Evolutionary conservation across 2,797 vertebrate genomes (phyloP).

Genomic region (Fistularia tabacaria): DNA sequence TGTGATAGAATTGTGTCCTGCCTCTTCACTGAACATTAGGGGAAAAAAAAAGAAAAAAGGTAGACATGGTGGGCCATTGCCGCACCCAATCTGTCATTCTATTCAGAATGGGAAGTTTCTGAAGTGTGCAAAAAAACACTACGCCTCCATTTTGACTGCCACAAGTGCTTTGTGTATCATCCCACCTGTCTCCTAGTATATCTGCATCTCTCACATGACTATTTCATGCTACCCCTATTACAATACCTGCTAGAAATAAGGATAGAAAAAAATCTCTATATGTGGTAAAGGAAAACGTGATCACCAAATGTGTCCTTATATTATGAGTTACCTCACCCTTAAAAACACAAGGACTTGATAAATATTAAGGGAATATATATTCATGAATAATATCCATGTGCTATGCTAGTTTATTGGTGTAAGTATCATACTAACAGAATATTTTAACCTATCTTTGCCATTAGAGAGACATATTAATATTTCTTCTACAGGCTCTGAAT

Average conservation of each 20-base stretch:
- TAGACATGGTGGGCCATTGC: conserved; percentile 28
- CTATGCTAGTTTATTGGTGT: too few relatives aligned
- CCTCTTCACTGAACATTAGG: conserved; percentile 50
- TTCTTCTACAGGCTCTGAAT: conserved; percentile 25
- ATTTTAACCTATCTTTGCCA: neutral
- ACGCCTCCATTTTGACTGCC: conserved; percentile 51
- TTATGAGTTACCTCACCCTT: neutral
- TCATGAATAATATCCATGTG: too few relatives aligned
- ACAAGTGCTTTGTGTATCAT: conserved; percentile 51
- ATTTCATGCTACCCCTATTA: neutral
- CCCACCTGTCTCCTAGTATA: conserved; percentile 57
- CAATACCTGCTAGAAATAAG: neutral
- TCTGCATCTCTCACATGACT: neutral
- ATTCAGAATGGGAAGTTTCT: conserved; percentile 51
- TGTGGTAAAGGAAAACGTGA: neutral
- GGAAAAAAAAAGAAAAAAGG: conserved; percentile 43
- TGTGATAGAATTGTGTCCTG: conserved; percentile 44
- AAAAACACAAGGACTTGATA: too few relatives aligned
- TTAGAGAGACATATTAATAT: neutral
- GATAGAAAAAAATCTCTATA: neutral
- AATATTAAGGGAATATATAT: too few relatives aligned
- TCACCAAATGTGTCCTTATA: neutral
- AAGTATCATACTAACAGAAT: neutral
- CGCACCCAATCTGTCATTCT: conserved; percentile 74
- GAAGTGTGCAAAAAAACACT: conserved; percentile 53